Evolutionary conservation across 2,888 invertebrate genomes (phyloP).

Genomic region (Philaethria dido): DNA sequence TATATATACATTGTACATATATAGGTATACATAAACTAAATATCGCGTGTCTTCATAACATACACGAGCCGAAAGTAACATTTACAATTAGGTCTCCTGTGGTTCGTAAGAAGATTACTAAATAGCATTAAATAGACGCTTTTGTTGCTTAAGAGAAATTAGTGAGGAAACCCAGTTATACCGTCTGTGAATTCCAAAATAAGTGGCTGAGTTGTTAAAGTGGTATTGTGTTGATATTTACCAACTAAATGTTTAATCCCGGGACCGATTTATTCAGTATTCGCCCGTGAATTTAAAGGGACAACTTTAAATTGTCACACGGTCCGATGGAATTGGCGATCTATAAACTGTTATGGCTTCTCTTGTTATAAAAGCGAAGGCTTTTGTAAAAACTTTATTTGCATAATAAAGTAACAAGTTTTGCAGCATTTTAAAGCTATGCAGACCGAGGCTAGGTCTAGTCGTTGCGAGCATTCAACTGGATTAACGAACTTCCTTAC

Average conservation of each 20-base stretch:
- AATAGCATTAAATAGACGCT: constrained; percentile 42
- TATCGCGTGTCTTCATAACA: constrained; percentile 21
- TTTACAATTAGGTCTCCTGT: constrained; percentile 40
- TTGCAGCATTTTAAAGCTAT: constrained; percentile 45
- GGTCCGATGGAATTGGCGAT: constrained; percentile 38
- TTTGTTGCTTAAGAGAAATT: constrained; percentile 43
- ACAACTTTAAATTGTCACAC: constrained; percentile 42
- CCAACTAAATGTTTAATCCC: constrained; percentile 43
- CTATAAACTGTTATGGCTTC: constrained; percentile 43
- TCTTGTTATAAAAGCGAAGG: constrained; percentile 34
- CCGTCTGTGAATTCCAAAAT: constrained; percentile 42
- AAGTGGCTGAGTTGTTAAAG: constrained; percentile 41
- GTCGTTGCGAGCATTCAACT: constrained; percentile 53
- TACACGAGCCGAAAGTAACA: constrained; percentile 31
- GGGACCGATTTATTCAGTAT: constrained; percentile 42
- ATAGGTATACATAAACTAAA: neutral
- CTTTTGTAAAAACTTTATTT: constrained; percentile 44
- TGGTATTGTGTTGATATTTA: constrained; percentile 44
- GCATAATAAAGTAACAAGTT: constrained; percentile 43
- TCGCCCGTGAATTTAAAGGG: constrained; percentile 38
- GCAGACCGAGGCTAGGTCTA: constrained; percentile 41
- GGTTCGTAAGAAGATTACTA: constrained; percentile 44
- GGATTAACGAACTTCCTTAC: constrained; percentile 68
- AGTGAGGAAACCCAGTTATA: constrained; percentile 40
- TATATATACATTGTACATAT: neutral